Percentiles rank a stretch among this genome's conserved stretches.
Evolutionary conservation across 2,113 vertebrate genomes (phyloP).

Genomic region (Clupea harengus): DNA sequence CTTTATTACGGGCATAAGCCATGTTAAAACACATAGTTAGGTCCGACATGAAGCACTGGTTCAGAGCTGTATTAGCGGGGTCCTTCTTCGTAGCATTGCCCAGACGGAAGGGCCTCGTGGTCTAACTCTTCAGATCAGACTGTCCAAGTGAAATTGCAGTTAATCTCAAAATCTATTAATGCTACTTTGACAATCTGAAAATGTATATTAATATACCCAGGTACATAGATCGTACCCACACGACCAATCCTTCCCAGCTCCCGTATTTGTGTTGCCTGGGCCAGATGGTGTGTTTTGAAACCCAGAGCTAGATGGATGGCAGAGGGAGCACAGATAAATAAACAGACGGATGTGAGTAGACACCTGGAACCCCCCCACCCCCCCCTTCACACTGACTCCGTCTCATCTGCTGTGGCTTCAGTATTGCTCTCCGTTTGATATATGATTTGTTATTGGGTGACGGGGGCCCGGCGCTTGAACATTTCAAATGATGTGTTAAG

Average conservation of each 20-base stretch:
- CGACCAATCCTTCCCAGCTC: not conserved
- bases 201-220: not conserved
- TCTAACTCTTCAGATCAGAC: not conserved
- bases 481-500: conserved; percentile 18
- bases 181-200: not conserved
- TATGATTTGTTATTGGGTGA: conserved; percentile 14
- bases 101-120: not conserved
- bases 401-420: not conserved
- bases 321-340: not conserved
- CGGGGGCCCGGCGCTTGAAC: not conserved
- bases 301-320: not conserved
- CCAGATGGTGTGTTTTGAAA: not conserved
- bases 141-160: not conserved
- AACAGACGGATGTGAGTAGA: not conserved
- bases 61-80: not conserved
- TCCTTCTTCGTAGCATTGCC: not conserved
- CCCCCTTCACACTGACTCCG: not conserved
- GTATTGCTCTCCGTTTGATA: conserved; percentile 22
- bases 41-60: not conserved
- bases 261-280: conserved; percentile 1
- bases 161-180: not conserved
- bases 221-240: not conserved
- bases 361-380: not conserved
- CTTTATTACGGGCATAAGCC: not conserved
- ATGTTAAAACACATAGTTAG: conserved; percentile 1